phyloP scores from a whole-genome alignment of 2,113 vertebrate genomes.

The Ranitomeya imitator region DNA sequence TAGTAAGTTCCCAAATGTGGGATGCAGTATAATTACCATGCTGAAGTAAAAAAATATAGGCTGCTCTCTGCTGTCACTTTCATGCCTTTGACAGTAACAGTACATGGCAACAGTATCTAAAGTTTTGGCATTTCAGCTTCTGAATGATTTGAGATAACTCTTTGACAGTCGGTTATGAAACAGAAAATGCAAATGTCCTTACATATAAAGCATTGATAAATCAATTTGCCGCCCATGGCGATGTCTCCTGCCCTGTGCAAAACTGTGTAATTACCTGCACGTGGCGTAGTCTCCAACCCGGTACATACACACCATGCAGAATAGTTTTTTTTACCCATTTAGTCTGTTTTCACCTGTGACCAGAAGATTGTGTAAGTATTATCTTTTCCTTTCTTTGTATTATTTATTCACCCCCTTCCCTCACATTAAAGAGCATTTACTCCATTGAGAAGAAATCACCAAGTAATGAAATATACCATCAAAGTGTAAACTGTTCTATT shows the following conservation, averaged over 20 bases:
- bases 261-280: too few relatives aligned
- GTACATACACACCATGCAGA: not conserved
- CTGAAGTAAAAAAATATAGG: constrained; percentile 43
- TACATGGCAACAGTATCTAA: constrained; percentile 28
- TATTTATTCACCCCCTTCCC: too few relatives aligned
- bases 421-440: too few relatives aligned
- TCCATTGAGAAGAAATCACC: too few relatives aligned
- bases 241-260: not conserved
- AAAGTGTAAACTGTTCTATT: too few relatives aligned
- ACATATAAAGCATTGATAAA: not conserved
- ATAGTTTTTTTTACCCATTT: not conserved
- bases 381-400: not conserved
- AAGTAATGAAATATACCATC: too few relatives aligned
- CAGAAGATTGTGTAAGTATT: not conserved
- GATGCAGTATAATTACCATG: constrained; percentile 43
- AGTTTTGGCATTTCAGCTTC: constrained; percentile 6
- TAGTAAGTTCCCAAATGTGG: constrained; percentile 10
- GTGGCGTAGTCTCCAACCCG: too few relatives aligned
- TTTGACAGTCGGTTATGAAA: not conserved
- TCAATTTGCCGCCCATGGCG: not conserved
- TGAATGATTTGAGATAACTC: not conserved
- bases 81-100: constrained; percentile 13
- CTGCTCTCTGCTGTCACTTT: constrained; percentile 40
- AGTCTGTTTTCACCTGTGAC: not conserved
- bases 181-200: not conserved